Evolutionary conservation across 2,113 vertebrate genomes (phyloP).

Genomic region (Serilophus lunatus): DNA sequence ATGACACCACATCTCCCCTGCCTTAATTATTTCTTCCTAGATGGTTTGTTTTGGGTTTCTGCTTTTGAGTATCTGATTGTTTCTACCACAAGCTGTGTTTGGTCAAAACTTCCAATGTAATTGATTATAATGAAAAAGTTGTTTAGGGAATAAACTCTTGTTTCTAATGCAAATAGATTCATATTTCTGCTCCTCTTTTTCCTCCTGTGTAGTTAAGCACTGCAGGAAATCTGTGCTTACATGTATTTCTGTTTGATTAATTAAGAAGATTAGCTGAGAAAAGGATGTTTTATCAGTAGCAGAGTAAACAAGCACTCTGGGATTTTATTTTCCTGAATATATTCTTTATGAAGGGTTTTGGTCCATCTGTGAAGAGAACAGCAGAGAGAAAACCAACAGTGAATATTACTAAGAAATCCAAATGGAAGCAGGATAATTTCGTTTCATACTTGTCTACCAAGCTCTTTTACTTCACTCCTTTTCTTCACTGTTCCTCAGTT

Average conservation of each 20-base stretch:
- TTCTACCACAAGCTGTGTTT: background rate
- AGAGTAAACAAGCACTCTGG: background rate
- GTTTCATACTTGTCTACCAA: background rate
- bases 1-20: background rate
- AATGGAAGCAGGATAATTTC: background rate
- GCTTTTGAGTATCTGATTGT: background rate
- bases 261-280: constrained; percentile 2
- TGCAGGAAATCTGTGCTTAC: background rate
- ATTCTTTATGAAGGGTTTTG: background rate
- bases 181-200: background rate
- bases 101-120: background rate
- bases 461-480: background rate
- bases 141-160: background rate
- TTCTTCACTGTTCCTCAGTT: background rate
- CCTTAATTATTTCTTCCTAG: rapidly evolving
- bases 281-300: background rate
- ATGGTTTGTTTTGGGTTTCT: background rate
- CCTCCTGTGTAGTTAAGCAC: background rate
- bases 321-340: background rate
- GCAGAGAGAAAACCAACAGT: background rate
- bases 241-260: constrained; percentile 3
- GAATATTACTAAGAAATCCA: background rate
- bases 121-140: background rate
- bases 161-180: background rate
- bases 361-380: background rate